A percentile compares a stretch with the other conserved stretches of the same genome.
These are phyloP conservation scores for human DNA, from an alignment of 2,113 vertebrate species.

Conservation along the genomic window DNA sequence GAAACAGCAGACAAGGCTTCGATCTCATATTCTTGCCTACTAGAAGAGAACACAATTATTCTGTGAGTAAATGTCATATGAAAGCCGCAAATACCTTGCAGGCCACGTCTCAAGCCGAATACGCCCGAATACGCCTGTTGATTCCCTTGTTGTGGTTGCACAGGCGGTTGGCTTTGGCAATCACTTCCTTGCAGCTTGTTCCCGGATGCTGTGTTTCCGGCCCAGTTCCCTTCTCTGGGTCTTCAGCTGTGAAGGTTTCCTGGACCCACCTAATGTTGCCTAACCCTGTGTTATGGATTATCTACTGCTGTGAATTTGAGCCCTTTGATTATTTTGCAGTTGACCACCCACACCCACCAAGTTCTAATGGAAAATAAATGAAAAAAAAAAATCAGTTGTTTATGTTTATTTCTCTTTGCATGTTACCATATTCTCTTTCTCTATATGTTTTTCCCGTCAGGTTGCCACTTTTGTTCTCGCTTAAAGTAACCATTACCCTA, in stretches of 20 bases:
- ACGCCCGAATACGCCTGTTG: not conserved
- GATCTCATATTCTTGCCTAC: not conserved
- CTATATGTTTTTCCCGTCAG: not conserved
- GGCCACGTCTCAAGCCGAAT: not conserved
- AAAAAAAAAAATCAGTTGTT: not conserved
- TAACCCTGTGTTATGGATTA: not conserved
- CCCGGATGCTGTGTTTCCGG: not conserved
- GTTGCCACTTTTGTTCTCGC: not conserved
- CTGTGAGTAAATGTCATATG: not conserved
- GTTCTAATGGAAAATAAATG: not conserved
- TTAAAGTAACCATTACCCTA: not conserved
- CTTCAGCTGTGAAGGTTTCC: not conserved
- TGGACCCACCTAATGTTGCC: not conserved
- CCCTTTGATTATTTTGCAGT: not conserved
- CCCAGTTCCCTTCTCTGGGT: not conserved
- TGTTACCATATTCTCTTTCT: not conserved
- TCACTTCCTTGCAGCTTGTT: too few species aligned
- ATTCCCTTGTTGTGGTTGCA: too few species aligned
- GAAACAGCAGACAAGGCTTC: not conserved
- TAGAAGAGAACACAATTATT: not conserved
- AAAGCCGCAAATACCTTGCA: not conserved
- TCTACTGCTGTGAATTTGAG: not conserved
- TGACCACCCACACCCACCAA: not conserved
- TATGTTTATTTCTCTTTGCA: not conserved
- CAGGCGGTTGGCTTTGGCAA: not conserved